Evolutionary conservation across 2,113 vertebrate species (phyloP).

Genomic region (Mustela nigripes): DNA sequence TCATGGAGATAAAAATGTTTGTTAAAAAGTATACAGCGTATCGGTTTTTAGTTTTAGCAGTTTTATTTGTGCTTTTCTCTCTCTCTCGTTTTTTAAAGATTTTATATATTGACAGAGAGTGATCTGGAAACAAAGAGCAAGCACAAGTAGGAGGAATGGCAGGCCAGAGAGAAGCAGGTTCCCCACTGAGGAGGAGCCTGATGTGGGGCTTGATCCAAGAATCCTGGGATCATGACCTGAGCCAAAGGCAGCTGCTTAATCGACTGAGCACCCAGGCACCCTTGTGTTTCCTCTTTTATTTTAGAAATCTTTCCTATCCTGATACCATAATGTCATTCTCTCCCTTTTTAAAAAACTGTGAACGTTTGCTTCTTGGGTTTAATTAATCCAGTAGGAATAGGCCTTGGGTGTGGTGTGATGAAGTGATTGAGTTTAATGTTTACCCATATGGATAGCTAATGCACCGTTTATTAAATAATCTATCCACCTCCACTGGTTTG

Average conservation of each 20-base stretch:
- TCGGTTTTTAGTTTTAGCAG: not conserved
- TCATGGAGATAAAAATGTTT: not conserved
- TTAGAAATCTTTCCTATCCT: not conserved
- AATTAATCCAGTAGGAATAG: not conserved
- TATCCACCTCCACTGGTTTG: not conserved
- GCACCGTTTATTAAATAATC: not conserved
- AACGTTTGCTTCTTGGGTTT: not conserved
- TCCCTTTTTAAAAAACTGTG: not conserved
- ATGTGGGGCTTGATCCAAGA: too few species aligned
- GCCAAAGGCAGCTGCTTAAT: too few species aligned
- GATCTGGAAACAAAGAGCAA: too few species aligned
- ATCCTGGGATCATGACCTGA: too few species aligned
- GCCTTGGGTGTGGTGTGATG: not conserved
- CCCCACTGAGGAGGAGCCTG: too few species aligned
- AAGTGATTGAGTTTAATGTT: not conserved
- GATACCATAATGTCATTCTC: not conserved
- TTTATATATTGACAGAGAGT: too few species aligned
- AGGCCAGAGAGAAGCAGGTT: too few species aligned
- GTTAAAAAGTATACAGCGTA: not conserved
- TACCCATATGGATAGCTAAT: not conserved
- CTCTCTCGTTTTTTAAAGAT: too few species aligned
- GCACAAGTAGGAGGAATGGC: too few species aligned
- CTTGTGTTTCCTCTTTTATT: not conserved
- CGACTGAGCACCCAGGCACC: too few species aligned
- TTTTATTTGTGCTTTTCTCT: not conserved